Percentiles rank a stretch among this genome's conserved stretches.
Conservation (phyloP, 2,888 invertebrate species). For the Lasius fuliginosus region DNA sequence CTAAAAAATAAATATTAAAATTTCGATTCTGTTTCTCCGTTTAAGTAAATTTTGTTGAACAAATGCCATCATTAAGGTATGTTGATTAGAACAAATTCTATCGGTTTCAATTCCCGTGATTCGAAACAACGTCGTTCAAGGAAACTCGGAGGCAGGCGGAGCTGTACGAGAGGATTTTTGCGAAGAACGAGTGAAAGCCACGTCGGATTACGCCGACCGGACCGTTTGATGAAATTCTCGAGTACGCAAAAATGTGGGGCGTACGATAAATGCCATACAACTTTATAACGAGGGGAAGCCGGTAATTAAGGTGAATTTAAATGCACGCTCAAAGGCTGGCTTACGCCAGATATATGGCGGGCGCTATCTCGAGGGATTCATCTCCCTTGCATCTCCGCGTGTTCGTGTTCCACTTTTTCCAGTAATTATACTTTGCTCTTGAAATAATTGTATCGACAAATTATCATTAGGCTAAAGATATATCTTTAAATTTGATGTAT, state of each 20-base stretch:
- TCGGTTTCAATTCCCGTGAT: not conserved
- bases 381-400: conserved; percentile 15
- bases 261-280: conserved; percentile 51
- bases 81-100: not conserved
- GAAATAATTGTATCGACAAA: conserved; percentile 4
- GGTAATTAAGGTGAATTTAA: conserved; percentile 56
- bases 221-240: conserved; percentile 53
- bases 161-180: conserved; percentile 26
- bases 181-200: conserved; percentile 51
- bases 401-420: conserved; percentile 38
- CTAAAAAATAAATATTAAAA: not conserved
- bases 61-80: not conserved
- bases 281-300: conserved; percentile 52
- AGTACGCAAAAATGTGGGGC: conserved; percentile 47
- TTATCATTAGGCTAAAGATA: not conserved
- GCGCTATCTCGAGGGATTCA: conserved; percentile 45
- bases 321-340: conserved; percentile 25
- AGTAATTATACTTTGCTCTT: not conserved
- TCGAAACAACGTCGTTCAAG: not conserved
- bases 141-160: not conserved
- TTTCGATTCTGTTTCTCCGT: not conserved
- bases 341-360: conserved; percentile 29
- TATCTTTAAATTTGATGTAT: not conserved
- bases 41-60: not conserved
- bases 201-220: conserved; percentile 26